Evolutionary conservation across 2,888 invertebrate genomes (phyloP), one percentile per base, ranked within the genome.

Genomic region (Limnephilus auricula): DNA sequence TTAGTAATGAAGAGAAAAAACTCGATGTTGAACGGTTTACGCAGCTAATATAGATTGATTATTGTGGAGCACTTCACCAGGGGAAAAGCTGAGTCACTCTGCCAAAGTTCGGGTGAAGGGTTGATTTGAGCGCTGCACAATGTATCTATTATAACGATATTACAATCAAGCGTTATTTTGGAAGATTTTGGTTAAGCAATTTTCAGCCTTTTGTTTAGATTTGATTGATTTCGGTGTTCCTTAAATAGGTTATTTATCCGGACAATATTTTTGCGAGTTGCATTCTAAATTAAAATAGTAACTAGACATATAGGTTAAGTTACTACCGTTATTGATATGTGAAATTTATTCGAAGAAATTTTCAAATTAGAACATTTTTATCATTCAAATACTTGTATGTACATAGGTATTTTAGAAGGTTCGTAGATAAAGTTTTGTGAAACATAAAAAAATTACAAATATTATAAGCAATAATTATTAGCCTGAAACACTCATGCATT

Each of bases 121-220:
- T 84, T 34, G 34, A 0, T 84, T 37, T 80, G 32, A 80, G 32
- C 32, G 31, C 80, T 80, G 31, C 80, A 80, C 6, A 32, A 80
- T 32, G 80, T 80, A 13, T 80, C 32, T 80, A 80, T 80, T 80
- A 80, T 32, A 31, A 6, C 10, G 18, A 31, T 80, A 65, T 80
- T 80, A 80, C 80, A 80, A 30, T 32, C 84, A 32, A 40, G 50
- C 15, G 87, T 91, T 91, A 65, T 65, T 65, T 65, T 65, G 65
- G n/a, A 65, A 65, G 25, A 65, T 65, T 65, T 65, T 25, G 6
- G 25, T n/a, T 25, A 9, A n/a, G 65, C 25, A 25, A 65, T 65
- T 65, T 65, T 25, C n/a, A n/a, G n/a, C n/a, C 9, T 65, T 25
- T 65, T 65, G 18, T 25, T 25, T 65, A 65, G 2, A 18, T 15